These are phyloP conservation scores for Hydractinia symbiolongicarpus DNA, from an alignment of 30 jellyfish, hydroid and myxozoan species.

Conservation along the genomic window DNA sequence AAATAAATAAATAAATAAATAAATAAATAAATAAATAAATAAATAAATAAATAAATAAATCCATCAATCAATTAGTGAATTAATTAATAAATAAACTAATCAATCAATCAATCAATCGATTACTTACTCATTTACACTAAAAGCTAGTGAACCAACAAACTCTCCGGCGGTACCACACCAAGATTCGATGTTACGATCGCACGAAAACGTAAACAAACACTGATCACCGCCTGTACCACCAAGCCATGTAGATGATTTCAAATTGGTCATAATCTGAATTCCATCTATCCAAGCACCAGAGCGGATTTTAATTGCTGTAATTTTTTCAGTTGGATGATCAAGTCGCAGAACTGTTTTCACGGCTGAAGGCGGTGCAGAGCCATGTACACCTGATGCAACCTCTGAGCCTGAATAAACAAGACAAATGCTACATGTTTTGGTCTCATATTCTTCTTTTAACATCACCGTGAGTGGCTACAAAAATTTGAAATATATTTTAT, in stretches of 20 bases:
- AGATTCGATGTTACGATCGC: neutral
- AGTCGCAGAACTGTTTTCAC: neutral
- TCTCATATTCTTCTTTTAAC: too few relatives aligned
- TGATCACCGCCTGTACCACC: constrained; percentile 94
- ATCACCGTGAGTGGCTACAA: too few relatives aligned
- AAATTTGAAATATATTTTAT: too few relatives aligned
- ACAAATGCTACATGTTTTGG: too few relatives aligned
- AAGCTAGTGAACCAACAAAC: constrained; percentile 16
- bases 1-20: too few relatives aligned
- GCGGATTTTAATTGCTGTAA: constrained; percentile 50
- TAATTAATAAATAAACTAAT: too few relatives aligned
- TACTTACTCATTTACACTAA: neutral
- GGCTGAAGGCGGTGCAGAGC: neutral
- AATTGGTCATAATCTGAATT: constrained; percentile 48
- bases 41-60: too few relatives aligned
- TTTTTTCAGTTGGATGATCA: constrained; percentile 23
- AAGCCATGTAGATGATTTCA: constrained; percentile 53
- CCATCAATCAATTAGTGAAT: too few relatives aligned
- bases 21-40: too few relatives aligned
- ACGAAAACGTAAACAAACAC: constrained; percentile 8
- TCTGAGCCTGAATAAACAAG: neutral
- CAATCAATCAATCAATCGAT: neutral
- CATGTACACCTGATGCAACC: constrained; percentile 2
- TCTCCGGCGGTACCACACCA: constrained; percentile 31
- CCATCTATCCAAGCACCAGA: constrained; percentile 94